Percentiles rank a stretch among this genome's conserved stretches.
Evolutionary conservation across 2,113 vertebrate species (phyloP).

Genomic region (Alethe castanea): DNA sequence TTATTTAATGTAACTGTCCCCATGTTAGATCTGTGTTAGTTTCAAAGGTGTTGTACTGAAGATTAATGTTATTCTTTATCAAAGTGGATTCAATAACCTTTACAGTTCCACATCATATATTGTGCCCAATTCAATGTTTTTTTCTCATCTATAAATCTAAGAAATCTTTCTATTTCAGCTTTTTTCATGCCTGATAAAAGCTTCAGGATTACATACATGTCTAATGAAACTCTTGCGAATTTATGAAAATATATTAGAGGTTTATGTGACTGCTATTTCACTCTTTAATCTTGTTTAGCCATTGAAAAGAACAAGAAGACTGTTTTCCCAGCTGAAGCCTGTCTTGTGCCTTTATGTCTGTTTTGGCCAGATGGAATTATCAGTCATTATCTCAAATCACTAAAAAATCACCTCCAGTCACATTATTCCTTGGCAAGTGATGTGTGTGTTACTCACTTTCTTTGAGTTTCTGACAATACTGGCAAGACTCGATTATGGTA

Average conservation of each 20-base stretch:
- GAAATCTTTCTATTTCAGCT: neutral
- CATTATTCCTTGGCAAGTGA: accelerated
- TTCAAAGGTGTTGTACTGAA: neutral
- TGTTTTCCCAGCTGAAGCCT: neutral
- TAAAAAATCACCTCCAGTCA: neutral
- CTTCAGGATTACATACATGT: neutral
- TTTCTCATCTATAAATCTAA: neutral
- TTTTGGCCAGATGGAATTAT: neutral
- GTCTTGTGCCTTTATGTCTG: neutral
- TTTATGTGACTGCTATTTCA: neutral
- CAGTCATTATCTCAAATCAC: neutral
- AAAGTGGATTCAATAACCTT: neutral
- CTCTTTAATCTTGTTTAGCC: neutral
- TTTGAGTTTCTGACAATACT: neutral
- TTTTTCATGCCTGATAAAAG: neutral
- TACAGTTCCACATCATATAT: neutral
- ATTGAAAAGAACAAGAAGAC: neutral
- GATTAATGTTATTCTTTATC: neutral
- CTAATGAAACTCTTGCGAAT: neutral
- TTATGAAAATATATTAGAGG: neutral
- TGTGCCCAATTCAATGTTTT: neutral
- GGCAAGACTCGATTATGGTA: neutral
- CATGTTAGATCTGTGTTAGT: neutral
- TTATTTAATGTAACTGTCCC: neutral
- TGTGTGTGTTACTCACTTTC: neutral